Evolutionary conservation across 2,888 invertebrate species (phyloP), one percentile per base, ranked within the genome.

Genomic region (Zygothrica quintamaculata): DNA sequence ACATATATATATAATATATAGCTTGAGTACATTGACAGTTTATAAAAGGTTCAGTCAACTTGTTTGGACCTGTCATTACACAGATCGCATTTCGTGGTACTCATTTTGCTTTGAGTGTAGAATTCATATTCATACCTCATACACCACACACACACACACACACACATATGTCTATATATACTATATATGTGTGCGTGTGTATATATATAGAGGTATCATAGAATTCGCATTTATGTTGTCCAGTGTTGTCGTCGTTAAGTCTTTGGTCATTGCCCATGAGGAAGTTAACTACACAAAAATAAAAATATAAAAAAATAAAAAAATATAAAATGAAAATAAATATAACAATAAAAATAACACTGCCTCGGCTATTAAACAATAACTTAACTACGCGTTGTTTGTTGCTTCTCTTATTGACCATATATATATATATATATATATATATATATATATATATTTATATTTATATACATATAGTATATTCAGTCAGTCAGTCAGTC

Each of bases 291-390:
- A 48, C 51, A 53, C 42, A 12, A 33, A 56, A 58, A 40, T 29
- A 33, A 65, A 50, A 48, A 16, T n/a, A 40, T 65, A 61, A 58
- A 59, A 46, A 64, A 55, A 61, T n/a, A n/a, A n/a, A 40, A 36
- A 33, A 65, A 50, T 51, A 16, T n/a, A 40, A 68, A 61, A 58
- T 61, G 46, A 64, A 55, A 61, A 62, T 62, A 48, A 33, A 59
- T 39, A 48, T 26, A 34, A 34, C 36, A 16, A 59, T 29, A 56
- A 58, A 68, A 62, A 47, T 25, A 59, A 58, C 40, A 56, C 61
- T 44, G 55, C 44, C 43, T 37, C 26, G 61, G 71, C 74, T 67
- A 60, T 72, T 79, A 66, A 76, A 62, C 61, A 56, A 72, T 65
- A 58, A 68, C 66, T 66, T 46, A 70, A 56, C 57, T 64, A 40